phyloP scores from a whole-genome alignment of 2,113 vertebrate species.

The Calidris pugnax region DNA sequence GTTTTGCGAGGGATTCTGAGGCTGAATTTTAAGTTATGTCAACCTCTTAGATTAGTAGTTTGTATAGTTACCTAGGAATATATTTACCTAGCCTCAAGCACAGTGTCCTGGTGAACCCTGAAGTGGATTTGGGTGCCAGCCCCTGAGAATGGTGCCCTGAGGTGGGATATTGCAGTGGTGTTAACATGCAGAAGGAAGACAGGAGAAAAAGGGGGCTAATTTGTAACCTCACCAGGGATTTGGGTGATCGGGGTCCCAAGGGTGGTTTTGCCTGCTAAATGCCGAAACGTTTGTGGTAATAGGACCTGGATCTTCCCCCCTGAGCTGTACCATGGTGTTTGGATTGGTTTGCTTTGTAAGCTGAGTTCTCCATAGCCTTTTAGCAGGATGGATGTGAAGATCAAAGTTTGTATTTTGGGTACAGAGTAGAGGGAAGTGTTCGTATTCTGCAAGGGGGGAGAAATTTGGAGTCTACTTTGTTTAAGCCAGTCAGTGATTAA shows the following conservation, averaged over 20 bases:
- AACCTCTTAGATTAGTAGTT: accelerated
- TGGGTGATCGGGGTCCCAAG: neutral
- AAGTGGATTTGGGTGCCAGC: accelerated
- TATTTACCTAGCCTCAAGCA: neutral
- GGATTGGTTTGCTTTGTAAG: neutral
- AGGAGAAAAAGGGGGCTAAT: neutral
- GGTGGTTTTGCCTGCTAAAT: neutral
- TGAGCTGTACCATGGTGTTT: neutral
- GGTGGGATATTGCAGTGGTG: neutral
- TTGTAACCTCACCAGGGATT: neutral
- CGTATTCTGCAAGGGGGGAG: neutral
- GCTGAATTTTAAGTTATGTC: neutral
- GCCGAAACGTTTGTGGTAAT: neutral
- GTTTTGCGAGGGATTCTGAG: neutral
- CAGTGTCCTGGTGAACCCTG: neutral
- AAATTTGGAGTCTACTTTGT: neutral
- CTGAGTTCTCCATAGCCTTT: neutral
- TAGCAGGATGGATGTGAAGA: neutral
- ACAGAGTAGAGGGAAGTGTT: neutral
- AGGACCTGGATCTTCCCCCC: neutral
- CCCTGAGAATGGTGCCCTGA: neutral
- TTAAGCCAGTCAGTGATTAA: neutral
- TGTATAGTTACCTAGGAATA: neutral
- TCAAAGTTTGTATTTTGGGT: neutral
- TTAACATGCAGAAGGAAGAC: neutral